Evolutionary conservation across 1,140 invertebrate genomes (phyloP), one percentile per base, ranked within the genome.

Genomic region (Drosophila kurseongensis): DNA sequence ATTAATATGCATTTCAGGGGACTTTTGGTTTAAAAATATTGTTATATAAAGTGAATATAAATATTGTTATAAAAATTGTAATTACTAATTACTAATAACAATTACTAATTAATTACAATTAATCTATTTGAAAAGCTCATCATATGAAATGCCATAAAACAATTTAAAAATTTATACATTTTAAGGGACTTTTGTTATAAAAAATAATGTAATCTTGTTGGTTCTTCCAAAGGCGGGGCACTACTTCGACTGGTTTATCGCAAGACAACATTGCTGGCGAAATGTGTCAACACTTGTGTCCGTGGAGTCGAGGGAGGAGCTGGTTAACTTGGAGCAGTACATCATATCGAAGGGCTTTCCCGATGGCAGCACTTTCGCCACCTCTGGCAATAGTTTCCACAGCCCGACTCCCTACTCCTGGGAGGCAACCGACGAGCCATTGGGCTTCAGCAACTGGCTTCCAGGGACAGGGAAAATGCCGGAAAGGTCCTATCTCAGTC

Each of bases 301-400:
- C 4, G 35, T 78, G 13, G 51, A 65, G 18, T 63, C 55, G 0
- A 12, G 5, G 0, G 18, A 47, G 1, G 48, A 81, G 27, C 23
- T 86, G 35, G 2, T 1, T 0, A 8, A 29, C 0, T 41, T 86
- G 4, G 51, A 69, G 14, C 5, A 23, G 0, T 86, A 74, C 60
- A 48, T 86, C 9, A 3, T 41, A 0, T 27, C 23, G 0, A 41
- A 44, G 16, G 63, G 57, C 0, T 81, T 60, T 59, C 5, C 29
- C 14, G 63, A 86, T 32, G 82, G 78, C 6, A 81, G 59, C n/a
- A 67, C 51, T 1, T 85, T 85, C 12, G 41, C 59, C 9, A 85
- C 81, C 5, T 80, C 81, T 1, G 81, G 73, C 1, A n/a, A 74
- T 23, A 85, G 50, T 32, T 78, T 60, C 9, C 1, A 51, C 1